Percentiles rank a stretch among this genome's conserved stretches.
Evolutionary conservation across 1,140 invertebrate species (phyloP).

Genomic region (Chionoecetes opilio): DNA sequence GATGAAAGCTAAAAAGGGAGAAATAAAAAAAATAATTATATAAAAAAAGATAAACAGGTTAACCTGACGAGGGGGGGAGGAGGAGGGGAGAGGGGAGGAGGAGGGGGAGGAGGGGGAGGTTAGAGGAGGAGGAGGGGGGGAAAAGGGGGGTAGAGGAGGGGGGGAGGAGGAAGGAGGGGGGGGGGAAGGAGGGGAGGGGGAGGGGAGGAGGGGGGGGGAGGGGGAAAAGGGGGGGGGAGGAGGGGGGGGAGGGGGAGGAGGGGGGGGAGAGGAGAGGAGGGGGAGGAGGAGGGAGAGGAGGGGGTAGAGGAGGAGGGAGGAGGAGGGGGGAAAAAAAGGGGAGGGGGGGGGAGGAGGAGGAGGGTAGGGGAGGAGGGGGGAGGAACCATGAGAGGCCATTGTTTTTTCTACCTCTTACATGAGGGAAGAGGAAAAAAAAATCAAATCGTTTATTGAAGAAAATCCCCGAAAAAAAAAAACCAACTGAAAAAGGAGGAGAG

Average conservation of each 20-base stretch:
- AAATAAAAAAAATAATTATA: not conserved
- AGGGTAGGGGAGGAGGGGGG: not conserved
- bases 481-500: not conserved
- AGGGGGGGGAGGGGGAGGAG: no score
- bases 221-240: not conserved
- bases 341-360: not conserved
- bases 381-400: constrained; percentile 19
- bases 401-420: not conserved
- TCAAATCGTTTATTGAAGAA: no score
- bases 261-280: not conserved
- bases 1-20: not conserved
- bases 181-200: not conserved
- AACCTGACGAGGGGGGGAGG: not conserved
- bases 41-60: not conserved
- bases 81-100: not conserved
- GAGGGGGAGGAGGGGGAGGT: not conserved
- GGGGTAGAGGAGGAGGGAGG: no score
- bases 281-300: not conserved
- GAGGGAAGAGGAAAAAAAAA: not conserved
- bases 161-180: not conserved
- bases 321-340: not conserved
- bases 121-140: no score
- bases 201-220: no score
- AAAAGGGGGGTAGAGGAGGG: not conserved
- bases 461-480: not conserved